Conservation (phyloP, 2,797 vertebrate species). For the Meriones psammophilus region DNA sequence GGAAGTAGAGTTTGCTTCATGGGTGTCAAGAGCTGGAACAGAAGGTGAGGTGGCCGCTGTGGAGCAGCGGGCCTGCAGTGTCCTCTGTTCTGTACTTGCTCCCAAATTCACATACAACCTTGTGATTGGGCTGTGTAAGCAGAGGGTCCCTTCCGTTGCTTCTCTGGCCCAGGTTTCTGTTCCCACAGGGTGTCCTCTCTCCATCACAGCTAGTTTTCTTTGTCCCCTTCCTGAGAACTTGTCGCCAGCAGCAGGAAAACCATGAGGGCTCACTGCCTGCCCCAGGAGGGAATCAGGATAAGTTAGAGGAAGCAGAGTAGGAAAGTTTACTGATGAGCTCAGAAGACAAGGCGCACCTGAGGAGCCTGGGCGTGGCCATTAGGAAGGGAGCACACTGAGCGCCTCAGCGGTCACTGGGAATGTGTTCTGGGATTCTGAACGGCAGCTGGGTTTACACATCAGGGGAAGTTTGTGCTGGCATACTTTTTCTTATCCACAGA, state of each 20-base stretch:
- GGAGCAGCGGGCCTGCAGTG: not conserved
- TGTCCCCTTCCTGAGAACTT: not conserved
- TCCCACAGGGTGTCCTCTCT: not conserved
- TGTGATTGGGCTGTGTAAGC: not conserved
- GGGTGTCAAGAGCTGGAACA: too few species aligned
- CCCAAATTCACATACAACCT: not conserved
- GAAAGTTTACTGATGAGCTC: not conserved
- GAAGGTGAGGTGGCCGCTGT: accelerated
- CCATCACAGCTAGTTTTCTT: too few species aligned
- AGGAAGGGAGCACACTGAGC: not conserved
- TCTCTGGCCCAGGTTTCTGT: not conserved
- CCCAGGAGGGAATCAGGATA: not conserved
- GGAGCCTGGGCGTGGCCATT: not conserved
- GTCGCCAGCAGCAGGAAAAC: not conserved
- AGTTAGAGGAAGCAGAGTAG: not conserved
- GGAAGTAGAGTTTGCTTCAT: not conserved
- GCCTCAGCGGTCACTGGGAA: not conserved
- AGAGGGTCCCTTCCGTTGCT: not conserved
- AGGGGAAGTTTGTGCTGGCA: not conserved
- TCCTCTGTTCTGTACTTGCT: not conserved
- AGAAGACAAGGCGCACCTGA: not conserved
- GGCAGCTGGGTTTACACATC: not conserved
- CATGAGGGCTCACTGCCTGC: not conserved
- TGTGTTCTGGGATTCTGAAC: not conserved
- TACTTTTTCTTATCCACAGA: not conserved